Conservation (phyloP, 2,113 vertebrate species). For the Pseudopodoces humilis region DNA sequence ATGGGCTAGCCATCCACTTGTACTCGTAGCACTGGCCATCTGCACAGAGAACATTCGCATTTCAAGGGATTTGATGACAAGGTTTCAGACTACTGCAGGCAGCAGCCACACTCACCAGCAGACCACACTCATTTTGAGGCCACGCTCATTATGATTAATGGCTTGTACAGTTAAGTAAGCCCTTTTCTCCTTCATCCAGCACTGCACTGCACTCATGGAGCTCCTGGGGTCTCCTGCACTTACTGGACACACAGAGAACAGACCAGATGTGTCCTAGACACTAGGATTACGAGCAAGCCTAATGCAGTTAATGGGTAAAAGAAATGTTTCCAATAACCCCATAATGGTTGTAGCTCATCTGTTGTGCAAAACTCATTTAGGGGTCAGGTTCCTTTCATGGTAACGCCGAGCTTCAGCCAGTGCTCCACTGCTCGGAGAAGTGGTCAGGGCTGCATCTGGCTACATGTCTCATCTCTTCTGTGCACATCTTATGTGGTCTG, state of each 20-base stretch:
- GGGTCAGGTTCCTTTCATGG: background rate
- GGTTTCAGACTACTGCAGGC: background rate
- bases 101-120: background rate
- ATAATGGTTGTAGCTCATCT: background rate
- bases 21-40: slow-evolving; percentile 94
- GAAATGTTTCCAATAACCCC: background rate
- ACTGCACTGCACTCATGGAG: background rate
- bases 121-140: background rate
- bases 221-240: background rate
- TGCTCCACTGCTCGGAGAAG: background rate
- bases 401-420: background rate
- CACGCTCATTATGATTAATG: background rate
- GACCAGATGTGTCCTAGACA: background rate
- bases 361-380: background rate
- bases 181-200: background rate
- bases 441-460: background rate
- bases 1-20: slow-evolving; percentile 88
- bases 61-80: background rate
- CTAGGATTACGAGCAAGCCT: background rate
- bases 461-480: background rate
- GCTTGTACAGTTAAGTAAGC: background rate
- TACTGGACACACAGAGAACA: background rate
- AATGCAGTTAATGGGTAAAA: background rate
- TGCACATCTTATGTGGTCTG: background rate
- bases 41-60: slow-evolving; percentile 55